These are phyloP conservation scores for Macrostomum cliftonense DNA, from an alignment of 2,888 invertebrate genomes.

Conservation along the genomic window DNA sequence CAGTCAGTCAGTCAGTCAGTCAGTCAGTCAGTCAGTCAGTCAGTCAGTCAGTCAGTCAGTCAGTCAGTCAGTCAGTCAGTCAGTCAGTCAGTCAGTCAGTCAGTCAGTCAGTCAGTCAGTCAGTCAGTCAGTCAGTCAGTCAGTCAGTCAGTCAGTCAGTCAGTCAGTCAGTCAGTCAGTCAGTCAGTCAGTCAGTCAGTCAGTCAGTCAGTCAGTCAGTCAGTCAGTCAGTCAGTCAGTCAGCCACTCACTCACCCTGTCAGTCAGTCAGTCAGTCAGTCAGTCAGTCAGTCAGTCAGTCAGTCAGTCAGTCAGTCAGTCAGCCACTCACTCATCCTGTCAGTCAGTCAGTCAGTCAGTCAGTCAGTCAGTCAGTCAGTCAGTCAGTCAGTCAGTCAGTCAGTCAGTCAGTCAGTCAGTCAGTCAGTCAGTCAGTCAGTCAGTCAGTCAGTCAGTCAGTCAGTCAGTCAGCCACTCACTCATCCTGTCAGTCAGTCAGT, in stretches of 20 bases:
- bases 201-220: conserved; percentile 1
- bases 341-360: neutral
- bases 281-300: neutral
- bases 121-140: neutral
- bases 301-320: neutral
- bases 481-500: neutral
- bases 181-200: conserved; percentile 2
- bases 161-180: neutral
- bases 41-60: conserved; percentile 1
- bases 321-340: neutral
- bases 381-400: conserved; percentile 1
- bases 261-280: conserved; percentile 2
- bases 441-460: too few relatives aligned
- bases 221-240: too few relatives aligned
- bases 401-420: neutral
- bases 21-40: neutral
- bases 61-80: neutral
- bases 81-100: too few relatives aligned
- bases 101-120: neutral
- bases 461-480: neutral
- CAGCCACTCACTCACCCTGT: neutral
- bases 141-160: neutral
- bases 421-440: neutral
- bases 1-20: neutral
- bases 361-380: neutral